Base-by-base conservation (phyloP, 2,797 vertebrate species). In the Myotis myotis region DNA sequence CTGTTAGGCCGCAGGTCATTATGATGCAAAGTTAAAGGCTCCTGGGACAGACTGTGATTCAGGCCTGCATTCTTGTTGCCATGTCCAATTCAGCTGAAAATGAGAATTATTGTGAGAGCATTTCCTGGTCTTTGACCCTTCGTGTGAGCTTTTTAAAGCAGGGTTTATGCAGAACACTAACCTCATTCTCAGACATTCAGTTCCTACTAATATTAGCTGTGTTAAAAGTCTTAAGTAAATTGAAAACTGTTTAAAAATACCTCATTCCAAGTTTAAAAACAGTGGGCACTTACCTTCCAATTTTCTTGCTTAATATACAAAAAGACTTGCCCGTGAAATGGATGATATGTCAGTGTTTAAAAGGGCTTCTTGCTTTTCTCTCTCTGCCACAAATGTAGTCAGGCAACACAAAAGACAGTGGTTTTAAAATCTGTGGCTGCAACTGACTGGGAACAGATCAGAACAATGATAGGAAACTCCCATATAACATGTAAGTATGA, bases 121-220 rank as follows among this genome's bases (percentile, higher is more conserved):
- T 97, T 98, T 98, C 98, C 98, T 98, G 98, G 97, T 97, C 98
- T 98, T 98, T 98, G 98, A 98, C 98, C 97, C 95, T 97, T 97
- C 97, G 79, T 97, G 96, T 78, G 97, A 96, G 94, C 88, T 98
- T 98, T 93, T 98, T 97, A 95, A 98, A 98, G 97, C 97, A 93
- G 90, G 8, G 76, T 96, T 98, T 98, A 96, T 98, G 94, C 87
- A 97, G 93, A 98, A 91, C 85, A 95, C 98, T 98, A 97, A 98
- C 97, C 96, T 98, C 95, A 94, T 98, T 98, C 92, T 95, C 95
- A 96, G 93, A 84, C 97, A 97, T 95, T 97, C 96, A 97, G 95
- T 97, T 97, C 92, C n/a, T 60, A 97, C 94, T 97, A 96, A 97
- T 97, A 97, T 95, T 92, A 98, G 97, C 97, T 84, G 74, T 95